Percentiles rank a stretch among this genome's conserved stretches.
Conservation (phyloP, 2,797 vertebrate genomes). For the Rhincodon typus region DNA sequence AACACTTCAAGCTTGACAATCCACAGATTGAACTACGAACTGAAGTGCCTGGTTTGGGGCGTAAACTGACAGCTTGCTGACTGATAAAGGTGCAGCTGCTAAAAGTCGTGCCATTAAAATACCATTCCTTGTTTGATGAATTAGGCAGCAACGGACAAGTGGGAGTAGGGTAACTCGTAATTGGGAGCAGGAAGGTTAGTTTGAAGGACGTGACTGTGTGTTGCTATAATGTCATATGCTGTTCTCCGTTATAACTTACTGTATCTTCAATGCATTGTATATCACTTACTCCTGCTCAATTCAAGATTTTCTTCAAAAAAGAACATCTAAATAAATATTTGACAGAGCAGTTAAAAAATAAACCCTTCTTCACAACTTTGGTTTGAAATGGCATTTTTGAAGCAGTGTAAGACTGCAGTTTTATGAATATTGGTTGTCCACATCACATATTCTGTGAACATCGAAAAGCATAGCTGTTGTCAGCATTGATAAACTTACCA, state of each 20-base stretch:
- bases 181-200: neutral
- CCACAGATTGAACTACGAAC: neutral
- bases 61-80: neutral
- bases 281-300: neutral
- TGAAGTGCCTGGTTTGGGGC: neutral
- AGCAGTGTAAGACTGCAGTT: neutral
- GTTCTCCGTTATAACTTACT: neutral
- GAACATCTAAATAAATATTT: neutral
- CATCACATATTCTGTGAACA: neutral
- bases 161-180: neutral
- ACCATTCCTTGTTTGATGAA: neutral
- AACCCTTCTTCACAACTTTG: neutral
- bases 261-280: neutral
- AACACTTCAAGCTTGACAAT: neutral
- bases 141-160: neutral
- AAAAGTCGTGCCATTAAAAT: neutral
- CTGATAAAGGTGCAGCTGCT: neutral
- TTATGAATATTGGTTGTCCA: neutral
- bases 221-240: neutral
- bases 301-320: neutral
- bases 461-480: neutral
- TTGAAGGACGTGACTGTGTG: neutral
- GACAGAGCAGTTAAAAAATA: neutral
- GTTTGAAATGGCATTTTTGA: neutral
- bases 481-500: constrained; percentile 22